Percentiles rank a stretch among this genome's conserved stretches.
phyloP scores from a whole-genome alignment of 92 coral and sea anemone species.

The Ricordea florida region DNA sequence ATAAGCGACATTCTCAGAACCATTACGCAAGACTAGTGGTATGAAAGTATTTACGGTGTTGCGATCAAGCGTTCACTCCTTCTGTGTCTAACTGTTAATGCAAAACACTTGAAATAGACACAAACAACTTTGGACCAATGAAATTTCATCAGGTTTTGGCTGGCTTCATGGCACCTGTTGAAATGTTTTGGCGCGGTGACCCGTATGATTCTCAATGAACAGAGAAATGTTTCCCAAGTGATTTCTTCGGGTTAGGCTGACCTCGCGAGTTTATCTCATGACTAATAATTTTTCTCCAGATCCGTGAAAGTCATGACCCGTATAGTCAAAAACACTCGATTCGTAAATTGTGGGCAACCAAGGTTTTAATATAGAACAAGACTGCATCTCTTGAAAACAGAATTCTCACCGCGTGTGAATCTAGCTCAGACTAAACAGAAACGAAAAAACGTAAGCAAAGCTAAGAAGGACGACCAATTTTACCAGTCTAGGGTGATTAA shows the following conservation, averaged over 20 bases:
- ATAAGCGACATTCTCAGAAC: background rate
- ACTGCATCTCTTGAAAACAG: background rate
- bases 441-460: too few relatives aligned
- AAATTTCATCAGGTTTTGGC: background rate
- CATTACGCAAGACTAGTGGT: conserved; percentile 32
- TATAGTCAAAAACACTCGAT: background rate
- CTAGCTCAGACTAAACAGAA: too few relatives aligned
- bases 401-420: background rate
- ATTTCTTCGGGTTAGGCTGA: background rate
- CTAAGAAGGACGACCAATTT: too few relatives aligned
- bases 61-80: conserved; percentile 1
- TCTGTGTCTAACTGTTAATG: background rate
- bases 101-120: background rate
- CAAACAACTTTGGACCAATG: conserved; percentile 2
- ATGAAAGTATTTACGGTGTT: conserved; percentile 1
- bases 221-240: too few relatives aligned
- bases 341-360: background rate
- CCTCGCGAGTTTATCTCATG: conserved; percentile 11
- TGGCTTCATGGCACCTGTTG: background rate
- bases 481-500: too few relatives aligned
- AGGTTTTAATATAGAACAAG: background rate
- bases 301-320: conserved; percentile 36
- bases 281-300: conserved; percentile 12
- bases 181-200: background rate
- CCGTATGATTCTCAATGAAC: background rate